Base-by-base conservation (phyloP, 2,888 invertebrate genomes). In the Teinopalpus imperialis region DNA sequence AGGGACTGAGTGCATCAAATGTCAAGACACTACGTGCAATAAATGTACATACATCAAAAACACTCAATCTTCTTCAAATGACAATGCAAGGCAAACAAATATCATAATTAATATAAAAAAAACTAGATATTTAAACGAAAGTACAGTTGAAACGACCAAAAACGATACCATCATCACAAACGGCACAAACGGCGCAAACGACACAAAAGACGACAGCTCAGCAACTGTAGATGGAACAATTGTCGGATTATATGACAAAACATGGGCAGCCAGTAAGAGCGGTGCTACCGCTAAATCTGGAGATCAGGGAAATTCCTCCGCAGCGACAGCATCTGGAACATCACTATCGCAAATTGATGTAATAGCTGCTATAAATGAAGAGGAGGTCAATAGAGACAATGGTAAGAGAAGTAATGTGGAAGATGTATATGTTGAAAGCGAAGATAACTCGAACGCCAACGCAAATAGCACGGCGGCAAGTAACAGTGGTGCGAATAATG, bases 71-170 rank as follows among this genome's bases (percentile, higher is more conserved):
- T 18, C 39, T 23, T 9, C 51, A 5, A 36, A 42, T 7, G 5
- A 5, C n/a, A 20, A 20, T 6, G 43, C 52, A 24, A 49, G 53
- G 30, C 56, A 49, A 34, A 55, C 66, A 0, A 65, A 63, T 12
- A 62, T 78, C 21, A 52, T 61, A 1, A 58, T 76, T 30, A 63
- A 69, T 16, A 53, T 61, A 1, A 53, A 35, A 12, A 43, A 52
- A 35, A 42, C 40, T 0, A 46, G 21, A 49, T 49, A 41, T 27
- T 29, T 27, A 21, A 54, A 46, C 10, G 40, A 34, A 10, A 46
- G 10, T 14, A 12, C 14, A 1, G 49, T 47, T 52, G 55, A 30
- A 56, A 52, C 40, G 9, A 14, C 16, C 10, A 26, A n/a, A n/a
- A n/a, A n/a, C n/a, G n/a, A n/a, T n/a, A n/a, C n/a, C n/a, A 31